These are phyloP conservation scores for Anguilla rostrata DNA, from an alignment of 2,113 vertebrate species.

Conservation along the genomic window DNA sequence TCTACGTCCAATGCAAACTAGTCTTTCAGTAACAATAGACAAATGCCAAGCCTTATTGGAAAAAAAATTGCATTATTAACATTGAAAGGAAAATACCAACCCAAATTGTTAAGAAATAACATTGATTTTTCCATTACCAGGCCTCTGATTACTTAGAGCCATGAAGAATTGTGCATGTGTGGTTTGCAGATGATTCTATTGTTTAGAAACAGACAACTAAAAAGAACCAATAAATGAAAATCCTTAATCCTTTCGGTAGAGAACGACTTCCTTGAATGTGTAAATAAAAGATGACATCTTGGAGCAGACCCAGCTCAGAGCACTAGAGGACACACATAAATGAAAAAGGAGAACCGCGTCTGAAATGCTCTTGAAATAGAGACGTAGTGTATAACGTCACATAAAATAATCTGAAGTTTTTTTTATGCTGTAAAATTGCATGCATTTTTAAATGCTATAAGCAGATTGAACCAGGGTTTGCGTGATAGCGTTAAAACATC, in stretches of 20 bases:
- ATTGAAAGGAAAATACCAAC: background rate
- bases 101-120: background rate
- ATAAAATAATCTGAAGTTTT: background rate
- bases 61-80: background rate
- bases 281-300: background rate
- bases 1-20: no score
- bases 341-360: background rate
- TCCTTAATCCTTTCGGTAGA: no score
- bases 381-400: background rate
- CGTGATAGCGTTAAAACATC: no score
- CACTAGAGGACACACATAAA: background rate
- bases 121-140: no score
- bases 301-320: background rate
- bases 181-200: background rate
- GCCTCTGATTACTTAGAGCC: no score
- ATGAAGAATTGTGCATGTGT: no score
- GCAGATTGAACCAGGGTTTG: no score
- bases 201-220: background rate
- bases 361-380: constrained; percentile 4
- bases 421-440: background rate
- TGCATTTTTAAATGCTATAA: background rate
- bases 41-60: background rate
- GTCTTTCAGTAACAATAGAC: no score
- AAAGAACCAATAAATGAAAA: no score
- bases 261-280: background rate